Base-by-base conservation (phyloP, 1,140 invertebrate species). In the Hestina assimilis region DNA sequence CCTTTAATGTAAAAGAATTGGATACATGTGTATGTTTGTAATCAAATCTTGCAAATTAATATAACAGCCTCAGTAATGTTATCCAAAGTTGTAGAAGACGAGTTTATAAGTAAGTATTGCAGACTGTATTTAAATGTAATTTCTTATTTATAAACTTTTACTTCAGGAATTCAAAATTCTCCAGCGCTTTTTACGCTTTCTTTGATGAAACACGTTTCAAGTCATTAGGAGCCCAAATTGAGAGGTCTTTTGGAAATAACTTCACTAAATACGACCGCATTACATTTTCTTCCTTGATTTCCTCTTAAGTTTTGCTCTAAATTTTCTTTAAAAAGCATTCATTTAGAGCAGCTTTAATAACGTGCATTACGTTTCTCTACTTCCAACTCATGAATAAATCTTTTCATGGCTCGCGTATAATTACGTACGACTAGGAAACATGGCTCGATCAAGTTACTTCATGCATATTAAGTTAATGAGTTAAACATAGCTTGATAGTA, bases 221-320 rank as follows among this genome's bases (percentile, higher is more conserved):
- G 46, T 48, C 46, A 38, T 48, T 48, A 48, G 46, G 29, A 20
- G 6, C 12, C 19, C 46, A 20, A 48, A 48, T 48, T 48, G 38
- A 48, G 31, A 48, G 46, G 31, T 48, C 29, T 48, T 48, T 48
- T 48, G 28, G 28, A 29, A 47, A 28, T 17, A 47, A 33, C 11
- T 19, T 47, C 45, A 47, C 45, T 45, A 47, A 47, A 47, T 23
- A 19, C 26, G 46, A 48, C 46, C 46, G 46, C 46, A 48, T 48
- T 48, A 48, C 31, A 23, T 48, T 48, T 48, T 21, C 11, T 17
- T 33, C 33, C 29, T 47, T 47, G 45, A 47, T 47, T 35, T 47
- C 33, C 29, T 29, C 26, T 47, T 47, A 33, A 47, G 11, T 5
- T 47, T 15, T 31, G 15, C 26, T 23, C 24, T 45, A 33, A 47